phyloP scores from a whole-genome alignment of 2,797 vertebrate species.

The Parauchenoglanis ngamensis region DNA sequence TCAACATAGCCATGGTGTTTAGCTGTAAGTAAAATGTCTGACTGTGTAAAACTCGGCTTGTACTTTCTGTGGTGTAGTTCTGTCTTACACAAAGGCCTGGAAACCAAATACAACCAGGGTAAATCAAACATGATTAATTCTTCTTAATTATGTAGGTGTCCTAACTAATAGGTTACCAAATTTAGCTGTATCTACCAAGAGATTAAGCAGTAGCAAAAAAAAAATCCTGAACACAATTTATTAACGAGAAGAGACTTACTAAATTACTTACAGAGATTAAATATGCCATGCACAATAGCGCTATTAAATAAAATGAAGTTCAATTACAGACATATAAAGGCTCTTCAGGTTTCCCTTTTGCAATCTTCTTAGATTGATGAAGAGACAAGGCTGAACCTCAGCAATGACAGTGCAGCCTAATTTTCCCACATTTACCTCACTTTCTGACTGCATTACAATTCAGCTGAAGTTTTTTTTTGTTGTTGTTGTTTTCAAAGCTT shows the following conservation, averaged over 20 bases:
- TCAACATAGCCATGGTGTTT: neutral
- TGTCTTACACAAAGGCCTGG: neutral
- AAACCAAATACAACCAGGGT: neutral
- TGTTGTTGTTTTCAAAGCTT: no score
- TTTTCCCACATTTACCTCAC: neutral
- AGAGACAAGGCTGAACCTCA: neutral
- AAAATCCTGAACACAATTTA: neutral
- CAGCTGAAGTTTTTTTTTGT: neutral
- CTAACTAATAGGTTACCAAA: neutral
- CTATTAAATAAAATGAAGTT: conserved; percentile 19
- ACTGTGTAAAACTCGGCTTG: neutral
- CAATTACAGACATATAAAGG: neutral
- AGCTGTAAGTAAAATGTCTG: neutral
- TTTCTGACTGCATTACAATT: neutral
- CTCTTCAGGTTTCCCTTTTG: neutral
- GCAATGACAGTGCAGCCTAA: neutral
- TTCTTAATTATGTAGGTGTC: neutral
- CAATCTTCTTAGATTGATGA: neutral
- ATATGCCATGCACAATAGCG: neutral
- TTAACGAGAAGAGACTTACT: conserved; percentile 2
- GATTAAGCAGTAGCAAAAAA: neutral
- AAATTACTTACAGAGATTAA: conserved; percentile 11
- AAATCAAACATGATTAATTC: conserved; percentile 1
- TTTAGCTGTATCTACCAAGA: neutral
- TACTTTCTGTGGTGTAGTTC: neutral